Percentiles rank a stretch among this genome's conserved stretches.
These are phyloP conservation scores for Strigamia transsilvanica DNA, from an alignment of 2,888 invertebrate genomes.

Conservation along the genomic window DNA sequence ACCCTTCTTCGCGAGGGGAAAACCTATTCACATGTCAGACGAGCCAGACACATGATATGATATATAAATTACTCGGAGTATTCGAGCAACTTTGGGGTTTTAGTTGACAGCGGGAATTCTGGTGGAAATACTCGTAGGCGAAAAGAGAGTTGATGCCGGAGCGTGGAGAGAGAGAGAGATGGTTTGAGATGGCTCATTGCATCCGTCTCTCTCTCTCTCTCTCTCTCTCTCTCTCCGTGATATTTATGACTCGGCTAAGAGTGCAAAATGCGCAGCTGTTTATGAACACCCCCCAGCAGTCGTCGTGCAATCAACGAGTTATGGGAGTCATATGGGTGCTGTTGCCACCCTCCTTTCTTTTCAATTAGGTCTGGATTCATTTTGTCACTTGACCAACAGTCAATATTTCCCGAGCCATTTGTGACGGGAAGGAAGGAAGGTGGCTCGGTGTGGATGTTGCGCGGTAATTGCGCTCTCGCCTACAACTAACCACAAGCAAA, in stretches of 20 bases:
- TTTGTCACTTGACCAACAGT: conserved; percentile 39
- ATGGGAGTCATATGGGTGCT: conserved; percentile 38
- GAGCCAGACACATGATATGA: not conserved
- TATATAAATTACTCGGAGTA: not conserved
- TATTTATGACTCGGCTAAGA: conserved; percentile 17
- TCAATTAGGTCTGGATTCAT: conserved; percentile 3
- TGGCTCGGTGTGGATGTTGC: too few species aligned
- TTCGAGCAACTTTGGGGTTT: not conserved
- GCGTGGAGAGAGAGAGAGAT: not conserved
- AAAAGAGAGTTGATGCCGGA: not conserved
- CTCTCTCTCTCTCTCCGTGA: not conserved
- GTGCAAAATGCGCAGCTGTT: conserved; percentile 20
- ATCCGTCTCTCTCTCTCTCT: not conserved
- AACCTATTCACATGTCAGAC: too few species aligned
- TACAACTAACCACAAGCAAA: not conserved
- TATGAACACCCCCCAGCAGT: conserved; percentile 27
- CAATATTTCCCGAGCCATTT: conserved; percentile 32
- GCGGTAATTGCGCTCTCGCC: not conserved
- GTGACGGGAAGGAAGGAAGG: not conserved
- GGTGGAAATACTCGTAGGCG: too few species aligned
- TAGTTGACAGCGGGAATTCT: not conserved
- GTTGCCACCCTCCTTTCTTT: conserved; percentile 27
- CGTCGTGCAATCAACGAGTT: conserved; percentile 35
- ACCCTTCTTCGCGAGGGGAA: not conserved
- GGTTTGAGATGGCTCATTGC: not conserved